Base-by-base conservation (phyloP, 2,797 vertebrate species). In the Argya squamiceps region DNA sequence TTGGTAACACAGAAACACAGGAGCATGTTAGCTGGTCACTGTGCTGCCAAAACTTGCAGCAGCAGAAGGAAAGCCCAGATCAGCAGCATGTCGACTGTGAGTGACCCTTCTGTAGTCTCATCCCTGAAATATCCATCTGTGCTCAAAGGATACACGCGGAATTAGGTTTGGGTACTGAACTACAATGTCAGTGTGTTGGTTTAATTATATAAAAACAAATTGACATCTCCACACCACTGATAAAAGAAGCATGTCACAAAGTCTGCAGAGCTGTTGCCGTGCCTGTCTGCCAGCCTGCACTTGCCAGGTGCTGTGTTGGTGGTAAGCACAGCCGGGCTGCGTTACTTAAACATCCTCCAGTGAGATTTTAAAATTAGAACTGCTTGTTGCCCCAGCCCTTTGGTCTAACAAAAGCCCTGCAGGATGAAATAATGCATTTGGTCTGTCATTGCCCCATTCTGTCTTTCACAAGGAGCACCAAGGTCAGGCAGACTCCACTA, bases 281-380 rank as follows among this genome's bases (percentile, higher is more conserved):
- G 2, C 39, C 75, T 43, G 46, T 3, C 39, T 26, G 12, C 73
- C 84, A 76, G 68, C 52, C 88, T 53, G 79, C 13, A 0, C 34
- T 82, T 52, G 70, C 74, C 78, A 70, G 69, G 78, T 75, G 20
- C 70, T 2, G n/a, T 32, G 3, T 24, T 26, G 12, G 50, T 4
- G 12, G 44, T 0, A 0, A 73, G 93, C 64, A 3, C 79, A 80
- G 78, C 82, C 15, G 6, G 49, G 47, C 71, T 89, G 46, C 0
- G 0, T 50, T 88, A 46, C 30, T 74, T 59, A 55, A 34, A 73
- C 46, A 71, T 60, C 49, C 34, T 74, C 55, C 46, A 36, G 2
- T 37, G 30, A 9, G 75, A 50, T 65, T 94, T 95, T 83, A 89
- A 96, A 92, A 89, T 92, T 30, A 76, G 91, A 92, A 63, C 74